These are phyloP conservation scores for Dicycla oo DNA, from an alignment of 2,888 invertebrate species.

Conservation along the genomic window DNA sequence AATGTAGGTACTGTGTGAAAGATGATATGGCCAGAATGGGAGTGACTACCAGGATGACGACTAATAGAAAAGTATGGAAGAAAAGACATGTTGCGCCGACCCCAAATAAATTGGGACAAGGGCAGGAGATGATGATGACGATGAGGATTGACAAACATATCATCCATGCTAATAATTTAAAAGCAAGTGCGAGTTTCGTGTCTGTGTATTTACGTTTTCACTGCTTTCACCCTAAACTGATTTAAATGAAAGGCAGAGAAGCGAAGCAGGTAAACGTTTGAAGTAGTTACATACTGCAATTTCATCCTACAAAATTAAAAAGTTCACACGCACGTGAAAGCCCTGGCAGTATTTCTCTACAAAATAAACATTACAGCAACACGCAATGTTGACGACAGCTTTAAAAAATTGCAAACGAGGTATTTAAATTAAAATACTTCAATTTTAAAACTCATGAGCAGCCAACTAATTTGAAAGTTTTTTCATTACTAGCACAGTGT, in stretches of 20 bases:
- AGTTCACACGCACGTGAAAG: background rate
- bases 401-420: conserved; percentile 41
- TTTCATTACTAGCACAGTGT: conserved; percentile 72
- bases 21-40: too few relatives aligned
- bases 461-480: conserved; percentile 74
- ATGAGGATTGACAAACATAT: background rate
- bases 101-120: too few relatives aligned
- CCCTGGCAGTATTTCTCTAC: background rate
- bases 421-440: conserved; percentile 60
- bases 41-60: too few relatives aligned
- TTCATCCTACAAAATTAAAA: conserved; percentile 4
- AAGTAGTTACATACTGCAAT: background rate
- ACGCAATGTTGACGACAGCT: conserved; percentile 13
- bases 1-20: too few relatives aligned
- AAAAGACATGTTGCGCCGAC: too few relatives aligned
- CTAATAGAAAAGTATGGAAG: too few relatives aligned
- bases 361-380: conserved; percentile 25
- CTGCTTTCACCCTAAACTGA: background rate
- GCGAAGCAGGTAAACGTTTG: background rate
- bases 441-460: conserved; percentile 65
- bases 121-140: too few relatives aligned
- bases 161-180: background rate
- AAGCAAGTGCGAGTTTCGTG: background rate
- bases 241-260: background rate
- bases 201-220: background rate